Conservation (phyloP, 2,888 invertebrate genomes). For the Pristionchus maxplancki region DNA sequence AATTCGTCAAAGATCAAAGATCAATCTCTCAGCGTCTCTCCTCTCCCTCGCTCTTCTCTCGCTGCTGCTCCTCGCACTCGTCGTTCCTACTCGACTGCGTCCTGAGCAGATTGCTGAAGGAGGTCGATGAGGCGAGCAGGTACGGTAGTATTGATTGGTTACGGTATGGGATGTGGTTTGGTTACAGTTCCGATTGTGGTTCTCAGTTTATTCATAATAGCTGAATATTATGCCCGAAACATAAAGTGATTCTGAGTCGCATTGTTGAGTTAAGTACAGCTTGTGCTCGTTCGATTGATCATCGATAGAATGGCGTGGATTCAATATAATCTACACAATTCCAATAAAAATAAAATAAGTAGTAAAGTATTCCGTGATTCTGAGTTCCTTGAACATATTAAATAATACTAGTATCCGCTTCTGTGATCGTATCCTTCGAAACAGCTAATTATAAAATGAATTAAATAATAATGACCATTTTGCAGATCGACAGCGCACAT, state of each 20-base stretch:
- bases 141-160: neutral
- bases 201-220: no score
- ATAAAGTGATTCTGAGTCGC: no score
- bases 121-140: conserved; percentile 42
- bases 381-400: no score
- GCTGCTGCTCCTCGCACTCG: conserved; percentile 46
- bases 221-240: no score
- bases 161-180: neutral
- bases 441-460: neutral
- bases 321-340: no score
- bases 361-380: no score
- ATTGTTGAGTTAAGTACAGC: no score
- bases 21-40: conserved; percentile 28
- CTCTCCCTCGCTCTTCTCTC: neutral
- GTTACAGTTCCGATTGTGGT: neutral
- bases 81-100: conserved; percentile 34
- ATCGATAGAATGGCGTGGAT: no score
- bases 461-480: neutral
- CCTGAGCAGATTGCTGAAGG: neutral
- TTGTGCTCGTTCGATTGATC: no score
- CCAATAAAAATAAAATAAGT: no score
- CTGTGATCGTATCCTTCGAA: no score
- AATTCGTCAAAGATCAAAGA: neutral
- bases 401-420: no score
- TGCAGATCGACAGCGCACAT: conserved; percentile 48